These are phyloP conservation scores for Anolis carolinensis DNA, from an alignment of 2,113 vertebrate genomes.

Conservation along the genomic window DNA sequence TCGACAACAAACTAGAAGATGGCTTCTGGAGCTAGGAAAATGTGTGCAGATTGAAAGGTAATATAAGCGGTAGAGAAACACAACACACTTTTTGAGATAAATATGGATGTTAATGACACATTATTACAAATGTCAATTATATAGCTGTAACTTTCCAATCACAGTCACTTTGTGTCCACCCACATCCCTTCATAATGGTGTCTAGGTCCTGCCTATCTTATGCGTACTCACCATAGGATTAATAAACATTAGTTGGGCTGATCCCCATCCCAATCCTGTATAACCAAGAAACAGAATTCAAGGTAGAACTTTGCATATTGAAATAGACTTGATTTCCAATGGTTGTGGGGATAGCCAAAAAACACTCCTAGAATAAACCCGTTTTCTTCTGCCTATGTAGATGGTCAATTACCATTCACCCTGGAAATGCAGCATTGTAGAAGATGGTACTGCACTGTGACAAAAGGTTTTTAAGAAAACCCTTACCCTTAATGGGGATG, in stretches of 20 bases:
- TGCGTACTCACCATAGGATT: neutral
- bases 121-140: neutral
- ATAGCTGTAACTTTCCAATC: neutral
- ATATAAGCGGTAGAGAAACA: neutral
- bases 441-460: neutral
- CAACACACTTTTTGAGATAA: neutral
- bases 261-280: neutral
- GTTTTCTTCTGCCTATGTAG: neutral
- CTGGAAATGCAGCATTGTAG: neutral
- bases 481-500: neutral
- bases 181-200: neutral
- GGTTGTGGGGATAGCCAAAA: neutral
- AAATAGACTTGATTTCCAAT: neutral
- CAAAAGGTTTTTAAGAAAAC: neutral
- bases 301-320: neutral
- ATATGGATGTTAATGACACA: neutral
- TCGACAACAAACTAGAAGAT: neutral
- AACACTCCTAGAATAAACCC: neutral
- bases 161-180: neutral
- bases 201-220: too few species aligned
- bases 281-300: neutral
- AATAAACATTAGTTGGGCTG: too few species aligned
- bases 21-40: neutral
- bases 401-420: neutral
- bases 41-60: neutral